phyloP scores from a whole-genome alignment of 2,888 invertebrate genomes.

The Netelia fuscicornis region DNA sequence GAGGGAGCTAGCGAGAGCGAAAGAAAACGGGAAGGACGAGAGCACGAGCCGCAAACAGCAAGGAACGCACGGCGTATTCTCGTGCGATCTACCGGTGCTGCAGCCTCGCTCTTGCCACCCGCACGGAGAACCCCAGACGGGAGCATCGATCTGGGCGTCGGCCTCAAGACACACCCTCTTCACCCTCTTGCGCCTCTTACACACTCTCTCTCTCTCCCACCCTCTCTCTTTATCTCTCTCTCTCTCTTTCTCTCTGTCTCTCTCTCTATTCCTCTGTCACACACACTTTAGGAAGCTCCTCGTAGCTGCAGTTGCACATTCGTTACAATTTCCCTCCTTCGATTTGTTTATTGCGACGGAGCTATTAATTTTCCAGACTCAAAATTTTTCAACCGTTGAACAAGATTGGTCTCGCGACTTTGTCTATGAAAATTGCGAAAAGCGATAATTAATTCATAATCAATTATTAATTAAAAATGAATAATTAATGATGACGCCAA shows the following conservation, averaged over 20 bases:
- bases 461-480: too few species aligned
- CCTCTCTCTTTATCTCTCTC: conserved; percentile 22
- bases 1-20: conserved; percentile 39
- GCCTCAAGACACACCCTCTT: conserved; percentile 79
- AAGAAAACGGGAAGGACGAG: conserved; percentile 49
- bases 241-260: conserved; percentile 51
- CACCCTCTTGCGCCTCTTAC: conserved; percentile 56
- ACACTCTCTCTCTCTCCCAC: conserved; percentile 50
- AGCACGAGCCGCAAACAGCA: conserved; percentile 48
- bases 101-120: conserved; percentile 60
- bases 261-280: conserved; percentile 20
- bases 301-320: background rate
- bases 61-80: conserved; percentile 46
- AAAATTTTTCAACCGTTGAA: too few species aligned
- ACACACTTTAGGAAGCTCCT: background rate
- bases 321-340: too few species aligned
- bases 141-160: conserved; percentile 84
- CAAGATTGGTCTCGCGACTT: too few species aligned
- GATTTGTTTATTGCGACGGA: too few species aligned
- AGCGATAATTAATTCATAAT: too few species aligned
- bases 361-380: background rate
- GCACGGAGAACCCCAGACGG: conserved; percentile 81
- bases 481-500: too few species aligned
- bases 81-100: conserved; percentile 37
- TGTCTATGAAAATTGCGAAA: too few species aligned